Evolutionary conservation across 1,140 invertebrate species (phyloP).

Genomic region (Cotesia glomerata): DNA sequence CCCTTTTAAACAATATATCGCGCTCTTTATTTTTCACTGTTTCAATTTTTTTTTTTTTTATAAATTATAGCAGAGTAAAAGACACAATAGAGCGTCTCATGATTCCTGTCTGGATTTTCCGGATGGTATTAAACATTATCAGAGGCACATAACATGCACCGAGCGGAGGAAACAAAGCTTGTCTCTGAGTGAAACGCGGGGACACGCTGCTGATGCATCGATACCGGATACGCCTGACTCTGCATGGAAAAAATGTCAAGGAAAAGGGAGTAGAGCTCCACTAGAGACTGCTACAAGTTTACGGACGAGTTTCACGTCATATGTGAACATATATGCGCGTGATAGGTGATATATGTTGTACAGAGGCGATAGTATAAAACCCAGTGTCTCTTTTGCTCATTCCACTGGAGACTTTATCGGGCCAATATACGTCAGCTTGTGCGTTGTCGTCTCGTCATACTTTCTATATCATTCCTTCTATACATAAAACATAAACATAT

Average conservation of each 20-base stretch:
- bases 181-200: conserved; percentile 23
- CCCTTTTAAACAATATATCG: not conserved
- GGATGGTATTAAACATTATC: not conserved
- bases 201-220: conserved; percentile 26
- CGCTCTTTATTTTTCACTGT: not conserved
- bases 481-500: no score
- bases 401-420: not conserved
- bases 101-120: not conserved
- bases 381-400: no score
- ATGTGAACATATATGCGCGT: not conserved
- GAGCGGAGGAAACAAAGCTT: conserved; percentile 35
- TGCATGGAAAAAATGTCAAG: conserved; percentile 24
- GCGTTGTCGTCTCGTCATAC: conserved; percentile 8
- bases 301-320: not conserved
- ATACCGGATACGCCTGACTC: conserved; percentile 36
- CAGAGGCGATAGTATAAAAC: no score
- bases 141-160: not conserved
- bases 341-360: not conserved
- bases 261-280: not conserved
- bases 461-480: conserved; percentile 5
- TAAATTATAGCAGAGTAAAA: no score
- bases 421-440: not conserved
- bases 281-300: not conserved
- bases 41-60: no score
- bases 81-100: not conserved